These are phyloP conservation scores for Psilanteris sp. DNA, from an alignment of 1,140 invertebrate genomes.

Conservation along the genomic window DNA sequence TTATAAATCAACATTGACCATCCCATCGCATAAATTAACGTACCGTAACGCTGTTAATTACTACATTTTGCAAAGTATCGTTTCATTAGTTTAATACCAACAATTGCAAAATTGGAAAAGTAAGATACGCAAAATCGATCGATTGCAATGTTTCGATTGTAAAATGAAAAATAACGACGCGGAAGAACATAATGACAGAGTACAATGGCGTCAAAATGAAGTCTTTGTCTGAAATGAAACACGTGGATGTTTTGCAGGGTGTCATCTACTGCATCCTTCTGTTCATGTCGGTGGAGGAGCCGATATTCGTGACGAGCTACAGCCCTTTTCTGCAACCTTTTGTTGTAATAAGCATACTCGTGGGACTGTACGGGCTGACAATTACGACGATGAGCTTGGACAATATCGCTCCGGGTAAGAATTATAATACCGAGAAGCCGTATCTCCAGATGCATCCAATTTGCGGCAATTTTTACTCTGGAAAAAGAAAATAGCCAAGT, in stretches of 20 bases:
- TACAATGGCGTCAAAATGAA: conserved; percentile 46
- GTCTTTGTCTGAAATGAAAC: conserved; percentile 47
- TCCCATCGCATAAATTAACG: too few relatives aligned
- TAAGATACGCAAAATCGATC: conserved; percentile 24
- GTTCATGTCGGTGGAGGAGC: conserved; percentile 71
- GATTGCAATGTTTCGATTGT: conserved; percentile 7
- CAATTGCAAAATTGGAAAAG: conserved; percentile 15
- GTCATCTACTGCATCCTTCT: conserved; percentile 70
- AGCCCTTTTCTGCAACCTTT: conserved; percentile 71
- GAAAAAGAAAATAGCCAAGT: neutral
- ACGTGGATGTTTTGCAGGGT: conserved; percentile 65
- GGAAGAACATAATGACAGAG: conserved; percentile 40
- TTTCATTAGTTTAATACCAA: conserved; percentile 7
- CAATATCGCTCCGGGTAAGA: conserved; percentile 72
- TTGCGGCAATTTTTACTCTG: conserved; percentile 14
- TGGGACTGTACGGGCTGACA: conserved; percentile 74
- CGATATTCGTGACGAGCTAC: conserved; percentile 67
- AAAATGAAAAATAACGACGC: conserved; percentile 29
- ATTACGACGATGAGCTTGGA: conserved; percentile 72
- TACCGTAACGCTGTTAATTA: too few relatives aligned
- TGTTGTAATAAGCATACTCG: conserved; percentile 72
- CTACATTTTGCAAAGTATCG: too few relatives aligned
- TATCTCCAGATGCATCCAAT: conserved; percentile 37
- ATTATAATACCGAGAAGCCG: conserved; percentile 38
- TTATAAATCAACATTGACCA: too few relatives aligned